These are phyloP conservation scores for Macrocentrus cingulum DNA, from an alignment of 1,140 invertebrate genomes.

Conservation along the genomic window DNA sequence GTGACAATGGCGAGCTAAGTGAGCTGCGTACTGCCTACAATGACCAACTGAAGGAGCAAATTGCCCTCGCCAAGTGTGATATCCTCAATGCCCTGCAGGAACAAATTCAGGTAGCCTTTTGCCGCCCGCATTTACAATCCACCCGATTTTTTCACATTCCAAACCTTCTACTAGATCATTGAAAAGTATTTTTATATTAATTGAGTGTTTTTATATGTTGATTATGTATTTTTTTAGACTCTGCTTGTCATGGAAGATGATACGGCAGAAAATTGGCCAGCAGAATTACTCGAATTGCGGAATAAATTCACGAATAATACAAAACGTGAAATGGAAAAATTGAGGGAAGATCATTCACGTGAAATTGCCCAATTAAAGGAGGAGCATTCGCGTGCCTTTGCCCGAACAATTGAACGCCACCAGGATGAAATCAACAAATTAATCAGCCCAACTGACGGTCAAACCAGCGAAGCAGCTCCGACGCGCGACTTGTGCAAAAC, in stretches of 20 bases:
- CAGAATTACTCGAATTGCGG: constrained; percentile 67
- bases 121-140: background rate
- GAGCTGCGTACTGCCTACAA: constrained; percentile 45
- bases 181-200: no score
- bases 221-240: constrained; percentile 55
- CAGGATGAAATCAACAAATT: constrained; percentile 41
- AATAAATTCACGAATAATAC: constrained; percentile 69
- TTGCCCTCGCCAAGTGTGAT: constrained; percentile 63
- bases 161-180: no score
- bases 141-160: no score
- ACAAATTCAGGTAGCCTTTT: constrained; percentile 63
- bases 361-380: constrained; percentile 62
- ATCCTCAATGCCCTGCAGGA: constrained; percentile 63
- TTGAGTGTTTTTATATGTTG: background rate
- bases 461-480: constrained; percentile 42
- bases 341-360: constrained; percentile 46
- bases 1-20: constrained; percentile 47
- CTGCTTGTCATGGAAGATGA: constrained; percentile 66
- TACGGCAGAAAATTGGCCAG: constrained; percentile 66
- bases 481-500: constrained; percentile 62
- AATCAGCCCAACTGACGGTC: constrained; percentile 9
- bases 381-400: constrained; percentile 57
- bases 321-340: constrained; percentile 56
- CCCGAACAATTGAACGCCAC: constrained; percentile 46
- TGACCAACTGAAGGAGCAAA: constrained; percentile 61